Evolutionary conservation across 2,797 vertebrate species (phyloP), one percentile per base, ranked within the genome.

Genomic region (Mus caroli): DNA sequence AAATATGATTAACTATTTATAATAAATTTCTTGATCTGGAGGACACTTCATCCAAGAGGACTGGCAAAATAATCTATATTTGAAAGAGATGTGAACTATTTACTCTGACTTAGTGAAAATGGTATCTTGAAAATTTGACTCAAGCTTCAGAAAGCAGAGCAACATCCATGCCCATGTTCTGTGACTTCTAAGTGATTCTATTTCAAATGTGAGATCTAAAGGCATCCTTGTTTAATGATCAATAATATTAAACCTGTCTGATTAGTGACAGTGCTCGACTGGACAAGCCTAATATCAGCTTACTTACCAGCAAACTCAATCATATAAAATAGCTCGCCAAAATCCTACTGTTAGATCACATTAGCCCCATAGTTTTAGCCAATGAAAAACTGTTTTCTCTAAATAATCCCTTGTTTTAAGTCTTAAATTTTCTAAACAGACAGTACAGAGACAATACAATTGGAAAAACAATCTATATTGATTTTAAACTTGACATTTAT

Each of bases 231-330:
- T 3, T 10, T 64, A 34, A 22, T 86, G 43, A 2, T 64, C 1
- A 46, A n/a, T 20, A 52, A 58, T 54, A 8, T 4, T 2, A 62
- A 13, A 26, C 69, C 28, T 67, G 5, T 4, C 6, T 82, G 50
- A 24, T 4, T 13, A 28, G 2, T 54, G 60, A 90, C 31, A 37
- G 34, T 58, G 28, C 1, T 6, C 13, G 22, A 5, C 0, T 52
- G 0, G 0, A 4, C 76, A 4, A 2, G 28, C 0, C 12, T n/a
- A 19, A 0, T 6, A 40, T 37, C 20, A 89, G 46, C n/a, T 60
- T 69, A 67, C 7, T 4, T 22, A 76, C 12, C 6, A 84, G 11
- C 1, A 14, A 52, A 62, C 0, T 58, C 34, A 9, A 22, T 54
- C 2, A 1, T 4, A 4, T 50, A 37, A 86, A 73, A 50, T 24